Conservation (phyloP, 2,888 invertebrate genomes). For the Druceiella hillmani region DNA sequence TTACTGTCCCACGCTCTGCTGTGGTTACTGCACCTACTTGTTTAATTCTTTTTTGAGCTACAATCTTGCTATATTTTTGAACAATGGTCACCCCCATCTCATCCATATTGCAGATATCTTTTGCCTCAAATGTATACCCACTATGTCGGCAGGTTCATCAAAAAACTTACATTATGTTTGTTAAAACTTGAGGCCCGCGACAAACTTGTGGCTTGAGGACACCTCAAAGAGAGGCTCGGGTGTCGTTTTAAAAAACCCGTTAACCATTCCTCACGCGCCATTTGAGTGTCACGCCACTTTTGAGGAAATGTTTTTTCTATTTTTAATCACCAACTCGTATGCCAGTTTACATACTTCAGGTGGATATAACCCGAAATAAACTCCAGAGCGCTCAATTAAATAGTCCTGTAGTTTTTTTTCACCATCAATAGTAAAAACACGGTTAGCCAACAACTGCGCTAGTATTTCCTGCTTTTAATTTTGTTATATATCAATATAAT, state of each 20-base stretch:
- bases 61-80: conserved; percentile 5
- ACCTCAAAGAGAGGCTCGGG: conserved; percentile 4
- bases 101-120: conserved; percentile 9
- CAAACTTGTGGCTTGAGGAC: conserved; percentile 7
- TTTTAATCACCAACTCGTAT: conserved; percentile 4
- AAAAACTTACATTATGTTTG: conserved; percentile 5
- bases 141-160: conserved; percentile 4
- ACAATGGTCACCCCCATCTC: conserved; percentile 5
- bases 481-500: conserved; percentile 19
- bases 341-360: conserved; percentile 4
- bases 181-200: conserved; percentile 7
- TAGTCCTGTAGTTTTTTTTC: conserved; percentile 14
- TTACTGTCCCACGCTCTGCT: conserved; percentile 17
- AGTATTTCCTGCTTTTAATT: conserved; percentile 20
- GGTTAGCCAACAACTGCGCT: conserved; percentile 18
- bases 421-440: conserved; percentile 11
- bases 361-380: conserved; percentile 10
- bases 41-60: conserved; percentile 7
- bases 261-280: conserved; percentile 6
- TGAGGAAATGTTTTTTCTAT: conserved; percentile 2
- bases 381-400: conserved; percentile 14
- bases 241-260: conserved; percentile 8
- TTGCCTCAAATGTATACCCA: conserved; percentile 9
- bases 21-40: conserved; percentile 18
- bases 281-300: conserved; percentile 2